Conservation (phyloP, 1,140 invertebrate species). For the Leguminivora glycinivorella region DNA sequence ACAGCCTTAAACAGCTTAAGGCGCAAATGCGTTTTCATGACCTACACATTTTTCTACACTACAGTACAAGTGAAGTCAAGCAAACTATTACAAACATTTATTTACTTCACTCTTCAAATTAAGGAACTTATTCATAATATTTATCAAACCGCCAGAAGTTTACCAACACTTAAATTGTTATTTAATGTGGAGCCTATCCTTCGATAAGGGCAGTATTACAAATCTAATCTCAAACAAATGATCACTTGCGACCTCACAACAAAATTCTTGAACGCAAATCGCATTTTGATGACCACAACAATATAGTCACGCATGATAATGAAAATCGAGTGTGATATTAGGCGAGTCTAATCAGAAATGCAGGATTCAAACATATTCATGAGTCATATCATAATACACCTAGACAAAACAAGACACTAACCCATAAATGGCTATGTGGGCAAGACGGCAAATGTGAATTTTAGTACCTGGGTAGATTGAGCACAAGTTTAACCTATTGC, state of each 20-base stretch:
- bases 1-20: too few relatives aligned
- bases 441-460: not conserved
- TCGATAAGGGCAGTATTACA: too few relatives aligned
- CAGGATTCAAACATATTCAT: not conserved
- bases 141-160: not conserved
- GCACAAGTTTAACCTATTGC: too few relatives aligned
- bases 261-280: not conserved
- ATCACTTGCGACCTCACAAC: not conserved
- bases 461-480: too few relatives aligned
- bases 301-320: not conserved
- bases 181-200: too few relatives aligned
- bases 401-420: not conserved
- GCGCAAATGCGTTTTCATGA: too few relatives aligned
- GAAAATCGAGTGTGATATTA: not conserved
- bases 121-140: too few relatives aligned
- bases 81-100: too few relatives aligned
- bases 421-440: not conserved
- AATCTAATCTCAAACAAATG: not conserved
- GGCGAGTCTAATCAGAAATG: conserved; percentile 2
- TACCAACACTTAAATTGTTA: too few relatives aligned
- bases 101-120: too few relatives aligned
- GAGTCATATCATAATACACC: not conserved
- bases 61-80: too few relatives aligned
- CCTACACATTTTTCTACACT: too few relatives aligned
- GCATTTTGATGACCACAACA: not conserved